Evolutionary conservation across 2,113 vertebrate species (phyloP).

Genomic region (Pheucticus melanocephalus): DNA sequence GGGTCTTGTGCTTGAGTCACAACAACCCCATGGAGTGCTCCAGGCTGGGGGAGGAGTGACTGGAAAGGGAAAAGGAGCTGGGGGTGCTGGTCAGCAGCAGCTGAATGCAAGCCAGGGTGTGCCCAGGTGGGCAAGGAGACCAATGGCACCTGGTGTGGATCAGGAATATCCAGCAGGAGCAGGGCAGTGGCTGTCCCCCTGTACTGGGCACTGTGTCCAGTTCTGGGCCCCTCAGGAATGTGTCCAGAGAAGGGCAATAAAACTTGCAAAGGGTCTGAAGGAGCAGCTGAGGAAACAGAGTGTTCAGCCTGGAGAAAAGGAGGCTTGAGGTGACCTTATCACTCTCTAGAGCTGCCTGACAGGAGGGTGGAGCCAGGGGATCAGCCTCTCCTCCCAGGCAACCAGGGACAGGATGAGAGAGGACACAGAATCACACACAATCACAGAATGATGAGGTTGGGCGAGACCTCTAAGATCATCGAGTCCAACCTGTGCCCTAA

Average conservation of each 20-base stretch:
- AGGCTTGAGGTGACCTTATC: not conserved
- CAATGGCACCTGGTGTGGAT: fast-evolving
- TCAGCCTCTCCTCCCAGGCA: not conserved
- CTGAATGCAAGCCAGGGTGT: not conserved
- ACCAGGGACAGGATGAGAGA: not conserved
- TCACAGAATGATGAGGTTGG: too few species aligned
- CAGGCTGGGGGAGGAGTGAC: not conserved
- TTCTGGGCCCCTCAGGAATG: not conserved
- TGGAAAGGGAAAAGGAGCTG: not conserved
- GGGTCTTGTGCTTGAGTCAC: not conserved
- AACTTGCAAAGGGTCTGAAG: not conserved
- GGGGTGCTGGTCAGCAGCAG: not conserved
- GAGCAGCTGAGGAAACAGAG: not conserved
- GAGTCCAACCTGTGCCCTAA: too few species aligned
- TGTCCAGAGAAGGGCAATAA: not conserved
- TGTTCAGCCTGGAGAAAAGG: not conserved
- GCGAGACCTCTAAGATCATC: too few species aligned
- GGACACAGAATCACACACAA: too few species aligned
- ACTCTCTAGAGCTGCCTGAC: too few species aligned
- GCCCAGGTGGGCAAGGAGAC: not conserved
- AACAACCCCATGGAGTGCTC: not conserved
- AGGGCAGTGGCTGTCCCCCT: not conserved
- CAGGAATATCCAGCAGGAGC: not conserved
- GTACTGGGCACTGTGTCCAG: not conserved
- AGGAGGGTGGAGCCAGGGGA: not conserved